Evolutionary conservation across 2,113 vertebrate genomes (phyloP).

Genomic region (Columbina picui): DNA sequence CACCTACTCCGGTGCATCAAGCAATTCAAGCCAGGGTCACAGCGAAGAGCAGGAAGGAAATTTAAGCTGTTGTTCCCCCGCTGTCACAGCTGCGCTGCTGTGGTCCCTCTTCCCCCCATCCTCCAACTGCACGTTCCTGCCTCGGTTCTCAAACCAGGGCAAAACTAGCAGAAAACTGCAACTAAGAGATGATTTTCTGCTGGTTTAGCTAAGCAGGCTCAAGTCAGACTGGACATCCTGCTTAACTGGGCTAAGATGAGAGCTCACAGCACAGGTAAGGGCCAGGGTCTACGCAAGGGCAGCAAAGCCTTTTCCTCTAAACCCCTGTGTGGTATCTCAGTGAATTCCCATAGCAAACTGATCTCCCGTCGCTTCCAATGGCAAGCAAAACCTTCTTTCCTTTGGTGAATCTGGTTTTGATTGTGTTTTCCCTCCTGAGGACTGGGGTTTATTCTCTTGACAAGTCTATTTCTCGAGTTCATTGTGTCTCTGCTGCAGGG

Average conservation of each 20-base stretch:
- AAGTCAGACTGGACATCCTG: rapidly evolving
- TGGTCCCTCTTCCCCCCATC: neutral
- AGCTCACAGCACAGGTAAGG: neutral
- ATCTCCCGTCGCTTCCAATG: neutral
- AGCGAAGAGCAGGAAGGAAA: neutral
- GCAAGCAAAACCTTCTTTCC: neutral
- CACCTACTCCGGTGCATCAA: neutral
- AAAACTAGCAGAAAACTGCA: neutral
- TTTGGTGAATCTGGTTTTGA: neutral
- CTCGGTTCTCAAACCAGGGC: neutral
- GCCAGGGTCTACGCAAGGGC: neutral
- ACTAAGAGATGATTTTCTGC: neutral
- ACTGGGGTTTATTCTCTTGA: slow-evolving; percentile 18
- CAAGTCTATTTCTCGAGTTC: neutral
- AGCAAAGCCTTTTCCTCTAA: neutral
- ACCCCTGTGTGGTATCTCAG: neutral
- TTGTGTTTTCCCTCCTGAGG: neutral
- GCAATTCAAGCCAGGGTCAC: neutral
- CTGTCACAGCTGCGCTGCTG: neutral
- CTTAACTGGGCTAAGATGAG: neutral
- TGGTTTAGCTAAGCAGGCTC: neutral
- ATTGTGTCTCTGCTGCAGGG: slow-evolving; percentile 17
- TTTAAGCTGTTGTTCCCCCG: neutral
- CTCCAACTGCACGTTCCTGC: neutral
- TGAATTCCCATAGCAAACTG: neutral